A percentile compares a stretch with the other conserved stretches of the same genome.
Evolutionary conservation across 2,797 vertebrate genomes (phyloP).

Genomic region (Remorina albescens): DNA sequence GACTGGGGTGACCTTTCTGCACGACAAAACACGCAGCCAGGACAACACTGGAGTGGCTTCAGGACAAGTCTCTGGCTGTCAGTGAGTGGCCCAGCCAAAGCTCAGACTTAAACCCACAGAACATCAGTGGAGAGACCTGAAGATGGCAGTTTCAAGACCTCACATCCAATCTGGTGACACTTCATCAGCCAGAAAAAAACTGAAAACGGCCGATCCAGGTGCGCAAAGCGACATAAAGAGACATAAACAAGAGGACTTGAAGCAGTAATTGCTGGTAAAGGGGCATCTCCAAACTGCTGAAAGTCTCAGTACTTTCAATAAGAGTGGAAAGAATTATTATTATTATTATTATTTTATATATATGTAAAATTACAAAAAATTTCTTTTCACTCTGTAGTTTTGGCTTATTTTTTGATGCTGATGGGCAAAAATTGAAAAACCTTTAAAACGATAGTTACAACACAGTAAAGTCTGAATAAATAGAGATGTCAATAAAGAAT

Average conservation of each 20-base stretch:
- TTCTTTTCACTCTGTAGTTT: not conserved
- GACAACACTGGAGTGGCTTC: not conserved
- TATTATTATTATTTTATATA: no score
- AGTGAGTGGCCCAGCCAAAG: not conserved
- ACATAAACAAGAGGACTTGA: not conserved
- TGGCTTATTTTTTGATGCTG: not conserved
- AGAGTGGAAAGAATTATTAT: no score
- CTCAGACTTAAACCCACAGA: not conserved
- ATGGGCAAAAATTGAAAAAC: not conserved
- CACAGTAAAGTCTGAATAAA: not conserved
- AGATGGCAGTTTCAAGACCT: not conserved
- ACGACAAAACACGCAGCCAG: not conserved
- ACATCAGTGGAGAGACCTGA: not conserved
- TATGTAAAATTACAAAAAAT: not conserved
- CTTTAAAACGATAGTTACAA: not conserved
- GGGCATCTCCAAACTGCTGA: not conserved
- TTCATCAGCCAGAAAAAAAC: not conserved
- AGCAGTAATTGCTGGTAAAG: no score
- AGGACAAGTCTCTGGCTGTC: not conserved
- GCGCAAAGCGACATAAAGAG: not conserved
- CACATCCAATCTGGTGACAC: not conserved
- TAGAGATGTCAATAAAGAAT: not conserved
- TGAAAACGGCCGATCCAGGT: conserved; percentile 1
- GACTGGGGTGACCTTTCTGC: not conserved
- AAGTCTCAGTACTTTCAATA: no score